A percentile compares a stretch with the other conserved stretches of the same genome.
Evolutionary conservation across 35 echinoderm and acorn worm species (phyloP).

Genomic region (Acanthaster planci): DNA sequence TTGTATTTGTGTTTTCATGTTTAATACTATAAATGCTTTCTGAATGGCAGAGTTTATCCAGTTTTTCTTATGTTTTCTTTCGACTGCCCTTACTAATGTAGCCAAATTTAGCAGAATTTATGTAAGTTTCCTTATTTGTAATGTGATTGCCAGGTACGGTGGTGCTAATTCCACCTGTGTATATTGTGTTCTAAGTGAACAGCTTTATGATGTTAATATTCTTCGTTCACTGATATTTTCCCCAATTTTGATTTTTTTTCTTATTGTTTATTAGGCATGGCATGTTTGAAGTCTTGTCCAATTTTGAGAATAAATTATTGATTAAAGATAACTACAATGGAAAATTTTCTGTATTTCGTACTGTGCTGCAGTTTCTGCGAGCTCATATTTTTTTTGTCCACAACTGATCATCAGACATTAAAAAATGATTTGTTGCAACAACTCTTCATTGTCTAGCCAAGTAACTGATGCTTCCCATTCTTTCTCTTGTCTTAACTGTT

Average conservation of each 20-base stretch:
- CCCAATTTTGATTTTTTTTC: neutral
- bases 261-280: neutral
- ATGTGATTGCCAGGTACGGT: neutral
- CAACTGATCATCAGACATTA: too few relatives aligned
- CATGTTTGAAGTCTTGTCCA: neutral
- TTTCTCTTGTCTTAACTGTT: too few relatives aligned
- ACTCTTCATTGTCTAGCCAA: too few relatives aligned
- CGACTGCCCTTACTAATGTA: neutral
- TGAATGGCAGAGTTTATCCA: too few relatives aligned
- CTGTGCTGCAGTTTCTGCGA: too few relatives aligned
- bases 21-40: too few relatives aligned
- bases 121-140: neutral
- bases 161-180: neutral
- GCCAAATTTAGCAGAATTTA: neutral
- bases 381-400: too few relatives aligned
- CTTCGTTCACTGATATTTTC: neutral
- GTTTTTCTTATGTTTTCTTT: too few relatives aligned
- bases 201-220: neutral
- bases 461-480: too few relatives aligned
- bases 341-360: neutral
- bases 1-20: too few relatives aligned
- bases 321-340: neutral
- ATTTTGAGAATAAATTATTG: conserved; percentile 24
- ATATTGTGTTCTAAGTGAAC: neutral
- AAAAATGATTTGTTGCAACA: too few relatives aligned